A percentile compares a stretch with the other conserved stretches of the same genome.
phyloP scores from a whole-genome alignment of 2,113 vertebrate genomes.

The Cyprinus carpio region DNA sequence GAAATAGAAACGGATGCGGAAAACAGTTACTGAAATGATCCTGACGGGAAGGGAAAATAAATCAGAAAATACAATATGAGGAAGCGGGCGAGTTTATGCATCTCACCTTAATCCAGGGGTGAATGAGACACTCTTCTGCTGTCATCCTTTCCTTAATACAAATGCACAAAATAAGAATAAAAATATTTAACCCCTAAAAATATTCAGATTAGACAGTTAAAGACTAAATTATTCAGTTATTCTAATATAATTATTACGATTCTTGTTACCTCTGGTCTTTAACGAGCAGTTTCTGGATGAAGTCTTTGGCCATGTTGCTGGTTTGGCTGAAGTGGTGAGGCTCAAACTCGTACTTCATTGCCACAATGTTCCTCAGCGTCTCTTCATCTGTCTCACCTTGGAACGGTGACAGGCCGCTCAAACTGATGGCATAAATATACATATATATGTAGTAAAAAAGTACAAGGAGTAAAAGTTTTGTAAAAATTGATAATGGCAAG shows the following conservation, averaged over 20 bases:
- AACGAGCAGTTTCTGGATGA: slow-evolving; percentile 79
- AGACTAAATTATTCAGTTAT: background rate
- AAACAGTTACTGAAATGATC: background rate
- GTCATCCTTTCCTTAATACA: slow-evolving; percentile 74
- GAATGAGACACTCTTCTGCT: slow-evolving; percentile 70
- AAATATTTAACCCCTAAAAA: background rate
- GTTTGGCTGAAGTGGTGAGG: slow-evolving; percentile 72
- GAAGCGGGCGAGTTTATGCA: background rate
- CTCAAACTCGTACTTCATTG: slow-evolving; percentile 75
- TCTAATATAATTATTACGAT: background rate
- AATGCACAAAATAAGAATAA: slow-evolving; percentile 7
- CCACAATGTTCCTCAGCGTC: slow-evolving; percentile 75
- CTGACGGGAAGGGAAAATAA: background rate
- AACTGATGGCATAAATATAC: slow-evolving; percentile 63
- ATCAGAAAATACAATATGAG: background rate
- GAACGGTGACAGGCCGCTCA: slow-evolving; percentile 86
- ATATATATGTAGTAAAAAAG: too few relatives aligned
- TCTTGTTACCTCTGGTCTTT: slow-evolving; percentile 73
- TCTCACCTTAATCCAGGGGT: slow-evolving; percentile 83
- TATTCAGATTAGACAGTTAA: background rate
- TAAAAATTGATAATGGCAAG: too few relatives aligned
- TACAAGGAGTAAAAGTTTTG: too few relatives aligned
- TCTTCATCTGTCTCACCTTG: slow-evolving; percentile 77
- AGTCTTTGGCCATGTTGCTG: slow-evolving; percentile 78
- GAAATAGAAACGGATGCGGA: slow-evolving; percentile 24